Base-by-base conservation (phyloP, 2,113 vertebrate genomes). In the Eublepharis macularius region DNA sequence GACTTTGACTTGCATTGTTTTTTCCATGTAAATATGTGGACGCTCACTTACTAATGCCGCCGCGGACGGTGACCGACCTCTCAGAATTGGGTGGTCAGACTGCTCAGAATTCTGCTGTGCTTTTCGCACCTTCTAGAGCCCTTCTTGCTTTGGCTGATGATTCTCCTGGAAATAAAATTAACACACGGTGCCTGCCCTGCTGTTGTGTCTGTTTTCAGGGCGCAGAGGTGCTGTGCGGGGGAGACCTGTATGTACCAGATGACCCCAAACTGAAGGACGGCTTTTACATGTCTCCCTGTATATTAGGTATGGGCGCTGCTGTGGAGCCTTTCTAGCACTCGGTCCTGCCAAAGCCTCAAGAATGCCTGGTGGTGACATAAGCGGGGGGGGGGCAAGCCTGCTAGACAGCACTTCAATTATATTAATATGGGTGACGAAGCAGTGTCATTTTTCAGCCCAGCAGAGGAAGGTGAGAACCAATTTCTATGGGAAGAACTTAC, bases 271-370 rank as follows among this genome's bases (percentile, higher is more conserved):
- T 99, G 89, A 98, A 98, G 91, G 96, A 94, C 0, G 99, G 98
- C 0, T 99, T 96, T 92, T 99, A 97, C 93, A 97, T 99, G 97
- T 95, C 86, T 0, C 99, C 99, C 10, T 99, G 99, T 66, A 94
- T 99, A 13, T 86, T 99, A 65, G 97, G 99, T 99, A 96, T n/a
- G n/a, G n/a, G n/a, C n/a, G n/a, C n/a, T 13, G 96, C 36, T 45
- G 43, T 73, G 72, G 34, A 45, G 36, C 69, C 39, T 77, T n/a
- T n/a, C n/a, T 54, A 7, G 60, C n/a, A 34, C 47, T 43, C 36
- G 10, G 36, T 21, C 6, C 17, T 72, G 2, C 57, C 29, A 68
- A 75, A n/a, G 13, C 92, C 2, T 34, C 24, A 63, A 83, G 39
- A 83, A 51, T 63, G 26, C 32, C 11, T 63, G 32, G 36, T 32